Conservation (phyloP, 64 coral and sea anemone species). For the Stichodactyla mertensii region DNA sequence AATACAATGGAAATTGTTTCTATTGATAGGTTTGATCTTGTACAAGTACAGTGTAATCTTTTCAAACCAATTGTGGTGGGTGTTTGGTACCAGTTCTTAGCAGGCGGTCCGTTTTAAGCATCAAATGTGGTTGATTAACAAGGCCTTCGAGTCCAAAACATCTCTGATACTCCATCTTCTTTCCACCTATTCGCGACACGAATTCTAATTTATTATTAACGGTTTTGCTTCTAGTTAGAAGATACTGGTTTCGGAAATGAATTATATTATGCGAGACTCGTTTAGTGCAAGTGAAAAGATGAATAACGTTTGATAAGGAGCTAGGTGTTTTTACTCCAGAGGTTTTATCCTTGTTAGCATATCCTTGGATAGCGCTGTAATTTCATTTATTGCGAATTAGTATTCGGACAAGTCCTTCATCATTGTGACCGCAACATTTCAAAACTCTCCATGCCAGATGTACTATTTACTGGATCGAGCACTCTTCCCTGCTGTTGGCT, state of each 20-base stretch:
- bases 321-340: no score
- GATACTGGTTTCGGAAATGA: background rate
- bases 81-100: background rate
- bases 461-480: background rate
- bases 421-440: no score
- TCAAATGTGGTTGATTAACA: background rate
- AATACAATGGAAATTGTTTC: no score
- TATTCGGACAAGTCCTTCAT: no score
- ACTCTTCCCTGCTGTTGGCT: background rate
- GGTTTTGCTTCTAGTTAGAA: background rate
- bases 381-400: no score
- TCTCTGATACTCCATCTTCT: background rate
- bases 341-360: no score
- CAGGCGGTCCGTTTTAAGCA: background rate
- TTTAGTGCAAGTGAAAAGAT: background rate
- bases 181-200: background rate
- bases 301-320: no score
- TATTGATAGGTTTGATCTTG: constrained; percentile 13
- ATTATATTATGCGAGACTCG: background rate
- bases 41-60: background rate
- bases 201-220: background rate
- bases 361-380: no score
- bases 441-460: no score
- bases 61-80: constrained; percentile 9
- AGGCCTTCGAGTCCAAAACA: background rate